Percentiles rank a stretch among this genome's conserved stretches.
Conservation (phyloP, 1,140 invertebrate genomes). For the Vanessa atalanta region DNA sequence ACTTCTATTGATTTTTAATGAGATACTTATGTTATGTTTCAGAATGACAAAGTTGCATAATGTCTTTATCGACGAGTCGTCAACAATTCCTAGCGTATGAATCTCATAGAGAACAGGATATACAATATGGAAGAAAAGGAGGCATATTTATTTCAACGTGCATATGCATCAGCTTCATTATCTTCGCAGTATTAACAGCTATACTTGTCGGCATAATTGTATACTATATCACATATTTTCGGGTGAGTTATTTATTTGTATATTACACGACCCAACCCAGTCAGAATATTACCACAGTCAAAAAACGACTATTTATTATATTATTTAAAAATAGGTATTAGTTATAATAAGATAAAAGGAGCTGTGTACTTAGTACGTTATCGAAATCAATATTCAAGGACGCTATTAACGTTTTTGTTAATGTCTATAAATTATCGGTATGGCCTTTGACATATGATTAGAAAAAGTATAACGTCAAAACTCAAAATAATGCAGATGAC, state of each 20-base stretch:
- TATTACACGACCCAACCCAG: neutral
- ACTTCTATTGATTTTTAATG: too few relatives aligned
- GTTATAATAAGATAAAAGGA: neutral
- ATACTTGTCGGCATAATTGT: slow-evolving; percentile 70
- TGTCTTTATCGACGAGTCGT: slow-evolving; percentile 74
- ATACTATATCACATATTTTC: slow-evolving; percentile 69
- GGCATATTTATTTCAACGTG: slow-evolving; percentile 74
- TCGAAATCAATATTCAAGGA: neutral
- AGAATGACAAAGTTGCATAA: slow-evolving; percentile 54
- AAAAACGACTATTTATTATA: too few relatives aligned
- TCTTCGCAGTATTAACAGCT: slow-evolving; percentile 59
- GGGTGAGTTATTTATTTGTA: slow-evolving; percentile 48
- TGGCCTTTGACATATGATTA: slow-evolving; percentile 38
- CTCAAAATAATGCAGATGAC: slow-evolving; percentile 38
- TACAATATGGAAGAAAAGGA: slow-evolving; percentile 68
- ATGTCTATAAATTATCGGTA: slow-evolving; percentile 6
- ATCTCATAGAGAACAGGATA: slow-evolving; percentile 55
- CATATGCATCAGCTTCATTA: slow-evolving; percentile 58
- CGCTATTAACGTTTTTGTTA: neutral
- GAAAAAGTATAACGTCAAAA: slow-evolving; percentile 49
- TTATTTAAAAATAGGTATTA: too few relatives aligned
- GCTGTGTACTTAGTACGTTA: neutral
- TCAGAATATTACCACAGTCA: too few relatives aligned
- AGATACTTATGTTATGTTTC: slow-evolving; percentile 33
- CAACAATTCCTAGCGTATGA: slow-evolving; percentile 78